These are phyloP conservation scores for Oscheius sp. DNA, from an alignment of 2,888 invertebrate genomes.

Conservation along the genomic window DNA sequence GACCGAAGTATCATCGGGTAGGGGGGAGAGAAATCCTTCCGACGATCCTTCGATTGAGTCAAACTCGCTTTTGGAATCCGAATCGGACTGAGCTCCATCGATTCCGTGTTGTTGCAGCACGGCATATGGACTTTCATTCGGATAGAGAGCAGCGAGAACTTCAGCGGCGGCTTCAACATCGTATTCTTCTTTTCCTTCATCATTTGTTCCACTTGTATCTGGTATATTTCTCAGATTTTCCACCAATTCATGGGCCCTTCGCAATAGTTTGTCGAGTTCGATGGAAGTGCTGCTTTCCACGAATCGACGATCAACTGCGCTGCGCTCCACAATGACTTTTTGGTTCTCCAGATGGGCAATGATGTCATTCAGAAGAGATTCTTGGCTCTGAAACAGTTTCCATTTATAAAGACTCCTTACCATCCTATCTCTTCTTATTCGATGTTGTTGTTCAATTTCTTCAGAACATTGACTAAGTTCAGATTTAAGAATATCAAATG, in stretches of 20 bases:
- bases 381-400: constrained; percentile 54
- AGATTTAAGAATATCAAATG: constrained; percentile 44
- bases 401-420: too few relatives aligned
- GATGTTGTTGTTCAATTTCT: constrained; percentile 42
- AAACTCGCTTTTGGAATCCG: constrained; percentile 50
- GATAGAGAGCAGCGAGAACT: constrained; percentile 64
- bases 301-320: constrained; percentile 44
- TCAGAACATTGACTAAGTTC: constrained; percentile 50
- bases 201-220: constrained; percentile 35
- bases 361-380: constrained; percentile 47
- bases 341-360: constrained; percentile 56
- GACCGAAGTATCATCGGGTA: constrained; percentile 57
- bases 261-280: constrained; percentile 42
- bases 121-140: constrained; percentile 60
- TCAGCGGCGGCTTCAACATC: constrained; percentile 67
- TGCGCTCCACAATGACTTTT: constrained; percentile 45
- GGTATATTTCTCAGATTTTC: constrained; percentile 29
- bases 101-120: constrained; percentile 63
- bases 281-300: constrained; percentile 54
- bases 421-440: constrained; percentile 21
- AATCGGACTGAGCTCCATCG: constrained; percentile 51
- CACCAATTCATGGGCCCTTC: constrained; percentile 44
- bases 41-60: constrained; percentile 51
- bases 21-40: constrained; percentile 53
- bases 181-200: constrained; percentile 49